Percentiles rank a stretch among this genome's conserved stretches.
phyloP scores from a whole-genome alignment of 1,140 invertebrate genomes.

The Paraescarpia echinospica region DNA sequence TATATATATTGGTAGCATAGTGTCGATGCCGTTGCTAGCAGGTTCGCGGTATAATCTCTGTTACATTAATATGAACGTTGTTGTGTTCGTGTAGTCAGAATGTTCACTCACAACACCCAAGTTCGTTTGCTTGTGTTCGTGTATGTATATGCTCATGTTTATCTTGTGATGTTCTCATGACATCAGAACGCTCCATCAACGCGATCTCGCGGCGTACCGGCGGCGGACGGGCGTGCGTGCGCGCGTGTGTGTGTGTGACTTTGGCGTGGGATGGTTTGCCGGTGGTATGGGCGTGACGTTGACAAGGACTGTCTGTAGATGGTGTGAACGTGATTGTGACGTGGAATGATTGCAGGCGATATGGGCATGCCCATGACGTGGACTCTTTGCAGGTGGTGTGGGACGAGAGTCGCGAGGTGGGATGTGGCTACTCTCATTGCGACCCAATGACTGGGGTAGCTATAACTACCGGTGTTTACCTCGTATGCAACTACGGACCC shows the following conservation, averaged over 20 bases:
- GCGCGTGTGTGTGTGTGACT: neutral
- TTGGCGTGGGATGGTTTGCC: neutral
- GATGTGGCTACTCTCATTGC: slow-evolving; percentile 34
- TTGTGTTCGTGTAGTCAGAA: too few species aligned
- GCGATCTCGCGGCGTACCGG: too few species aligned
- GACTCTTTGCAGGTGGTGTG: slow-evolving; percentile 32
- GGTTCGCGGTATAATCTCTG: too few species aligned
- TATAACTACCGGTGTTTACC: slow-evolving; percentile 12
- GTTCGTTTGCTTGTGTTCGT: too few species aligned
- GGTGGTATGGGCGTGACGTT: neutral
- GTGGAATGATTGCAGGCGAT: neutral
- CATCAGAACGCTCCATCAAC: too few species aligned
- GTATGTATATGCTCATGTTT: too few species aligned
- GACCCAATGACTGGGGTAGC: neutral
- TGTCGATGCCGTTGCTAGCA: too few species aligned
- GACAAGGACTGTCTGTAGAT: neutral
- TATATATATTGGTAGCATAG: neutral
- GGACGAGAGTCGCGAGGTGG: slow-evolving; percentile 33
- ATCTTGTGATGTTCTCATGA: too few species aligned
- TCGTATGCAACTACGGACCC: slow-evolving; percentile 43
- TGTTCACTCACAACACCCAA: too few species aligned
- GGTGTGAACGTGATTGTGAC: neutral
- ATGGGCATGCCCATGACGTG: neutral
- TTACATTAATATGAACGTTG: too few species aligned
- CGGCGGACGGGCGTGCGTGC: neutral